A percentile compares a stretch with the other conserved stretches of the same genome.
These are phyloP conservation scores for Manduca sexta DNA, from an alignment of 1,140 invertebrate genomes.

Conservation along the genomic window DNA sequence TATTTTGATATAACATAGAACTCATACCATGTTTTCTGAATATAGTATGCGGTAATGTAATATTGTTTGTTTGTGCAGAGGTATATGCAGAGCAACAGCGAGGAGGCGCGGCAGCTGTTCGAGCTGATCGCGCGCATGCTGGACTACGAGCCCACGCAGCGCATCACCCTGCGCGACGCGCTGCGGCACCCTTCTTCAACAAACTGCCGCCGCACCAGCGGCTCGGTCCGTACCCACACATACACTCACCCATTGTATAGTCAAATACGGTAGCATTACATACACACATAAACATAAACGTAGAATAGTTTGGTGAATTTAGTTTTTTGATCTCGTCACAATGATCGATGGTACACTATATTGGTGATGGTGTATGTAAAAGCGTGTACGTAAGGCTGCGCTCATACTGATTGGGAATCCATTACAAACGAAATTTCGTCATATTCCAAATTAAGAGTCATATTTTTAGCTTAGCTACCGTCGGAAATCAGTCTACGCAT, in stretches of 20 bases:
- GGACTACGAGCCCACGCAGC: slow-evolving; percentile 94
- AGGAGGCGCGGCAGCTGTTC: slow-evolving; percentile 94
- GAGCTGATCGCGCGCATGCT: slow-evolving; percentile 96
- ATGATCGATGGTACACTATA: no score
- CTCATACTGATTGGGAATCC: no score
- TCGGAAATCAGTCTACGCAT: no score
- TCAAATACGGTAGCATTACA: background rate
- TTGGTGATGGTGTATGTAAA: no score
- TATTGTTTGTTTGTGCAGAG: slow-evolving; percentile 76
- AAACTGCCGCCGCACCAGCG: slow-evolving; percentile 84
- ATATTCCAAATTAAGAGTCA: no score
- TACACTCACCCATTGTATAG: background rate
- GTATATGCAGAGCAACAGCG: slow-evolving; percentile 90
- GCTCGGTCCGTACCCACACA: slow-evolving; percentile 70
- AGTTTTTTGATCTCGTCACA: no score
- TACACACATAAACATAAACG: background rate
- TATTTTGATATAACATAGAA: no score
- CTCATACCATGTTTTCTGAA: background rate
- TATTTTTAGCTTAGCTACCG: no score
- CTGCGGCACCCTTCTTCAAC: slow-evolving; percentile 94
- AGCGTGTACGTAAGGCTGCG: no score
- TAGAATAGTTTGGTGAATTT: no score
- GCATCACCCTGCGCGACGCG: slow-evolving; percentile 92
- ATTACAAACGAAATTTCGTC: no score
- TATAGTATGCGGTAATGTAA: background rate